Base-by-base conservation (phyloP, 2,113 vertebrate species). In the Anoura caudifer region DNA sequence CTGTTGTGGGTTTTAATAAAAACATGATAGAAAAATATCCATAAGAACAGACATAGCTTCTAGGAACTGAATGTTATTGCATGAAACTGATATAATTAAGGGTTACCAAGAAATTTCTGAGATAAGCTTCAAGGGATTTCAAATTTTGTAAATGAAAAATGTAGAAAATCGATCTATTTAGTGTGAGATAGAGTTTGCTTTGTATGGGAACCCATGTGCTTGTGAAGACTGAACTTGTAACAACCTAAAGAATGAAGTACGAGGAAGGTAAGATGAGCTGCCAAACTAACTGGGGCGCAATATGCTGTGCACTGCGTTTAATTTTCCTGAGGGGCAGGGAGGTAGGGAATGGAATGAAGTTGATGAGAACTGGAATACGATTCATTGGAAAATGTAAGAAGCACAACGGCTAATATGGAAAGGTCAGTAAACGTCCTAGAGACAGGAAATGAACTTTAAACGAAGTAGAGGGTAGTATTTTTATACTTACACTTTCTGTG, bases 291-390 rank as follows among this genome's bases (percentile, higher is more conserved):
- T 98, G 98, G 97, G 97, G 97, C 98, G 97, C 97, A 98, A 97
- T 98, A 95, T 98, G 97, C 98, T 98, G 98, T 90, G 97, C 97
- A 98, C 97, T 98, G 98, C 97, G 97, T 98, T 99, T 98, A 98
- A 98, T 99, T 98, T 98, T 98, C 98, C 98, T 96, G 90, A 96
- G 98, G 98, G 98, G 97, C 98, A 97, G 97, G 98, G 98, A 98
- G 98, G 99, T 98, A 98, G 98, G 97, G 91, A 98, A 96, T 98
- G 99, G 98, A 99, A 99, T 99, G 99, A 98, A 98, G 97, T 98
- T 98, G 98, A 98, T 98, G 97, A 98, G 98, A 97, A 98, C 59
- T 97, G 91, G 97, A 98, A 98, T 98, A 98, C 97, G 98, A 92
- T 75, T 97, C 94, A 95, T 79, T 70, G 45, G 96, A 95, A 94